These are phyloP conservation scores for Ganaspis brasiliensis DNA, from an alignment of 2,888 invertebrate genomes.

Conservation along the genomic window DNA sequence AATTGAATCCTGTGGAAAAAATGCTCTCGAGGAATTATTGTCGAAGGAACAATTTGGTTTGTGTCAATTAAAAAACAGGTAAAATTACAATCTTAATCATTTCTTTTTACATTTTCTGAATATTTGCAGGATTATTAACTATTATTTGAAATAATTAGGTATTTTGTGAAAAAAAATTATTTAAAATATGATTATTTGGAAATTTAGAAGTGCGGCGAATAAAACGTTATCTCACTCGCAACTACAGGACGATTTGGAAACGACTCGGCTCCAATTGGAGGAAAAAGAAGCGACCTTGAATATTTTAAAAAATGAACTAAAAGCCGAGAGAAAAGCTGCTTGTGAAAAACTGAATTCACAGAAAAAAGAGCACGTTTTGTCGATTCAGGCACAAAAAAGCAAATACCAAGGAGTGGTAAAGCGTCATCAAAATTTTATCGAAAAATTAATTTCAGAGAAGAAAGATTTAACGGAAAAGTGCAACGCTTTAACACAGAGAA, in stretches of 20 bases:
- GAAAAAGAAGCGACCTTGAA: slow-evolving; percentile 72
- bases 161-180: slow-evolving; percentile 2
- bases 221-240: slow-evolving; percentile 54
- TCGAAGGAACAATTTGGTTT: background rate
- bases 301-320: slow-evolving; percentile 75
- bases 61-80: background rate
- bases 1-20: slow-evolving; percentile 4
- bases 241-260: slow-evolving; percentile 70
- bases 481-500: slow-evolving; percentile 85
- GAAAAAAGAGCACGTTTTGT: slow-evolving; percentile 79
- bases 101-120: background rate
- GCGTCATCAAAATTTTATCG: slow-evolving; percentile 91
- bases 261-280: slow-evolving; percentile 70
- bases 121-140: too few relatives aligned
- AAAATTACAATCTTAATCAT: background rate
- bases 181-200: background rate
- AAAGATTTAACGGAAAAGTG: slow-evolving; percentile 89
- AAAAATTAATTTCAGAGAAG: slow-evolving; percentile 90
- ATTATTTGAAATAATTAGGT: background rate
- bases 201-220: slow-evolving; percentile 45
- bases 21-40: slow-evolving; percentile 27
- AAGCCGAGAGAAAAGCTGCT: slow-evolving; percentile 77
- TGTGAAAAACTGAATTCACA: slow-evolving; percentile 80
- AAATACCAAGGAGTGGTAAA: slow-evolving; percentile 89
- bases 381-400: slow-evolving; percentile 84